These are phyloP conservation scores for Serranus cabrilla DNA, from an alignment of 2,797 vertebrate genomes.

Conservation along the genomic window DNA sequence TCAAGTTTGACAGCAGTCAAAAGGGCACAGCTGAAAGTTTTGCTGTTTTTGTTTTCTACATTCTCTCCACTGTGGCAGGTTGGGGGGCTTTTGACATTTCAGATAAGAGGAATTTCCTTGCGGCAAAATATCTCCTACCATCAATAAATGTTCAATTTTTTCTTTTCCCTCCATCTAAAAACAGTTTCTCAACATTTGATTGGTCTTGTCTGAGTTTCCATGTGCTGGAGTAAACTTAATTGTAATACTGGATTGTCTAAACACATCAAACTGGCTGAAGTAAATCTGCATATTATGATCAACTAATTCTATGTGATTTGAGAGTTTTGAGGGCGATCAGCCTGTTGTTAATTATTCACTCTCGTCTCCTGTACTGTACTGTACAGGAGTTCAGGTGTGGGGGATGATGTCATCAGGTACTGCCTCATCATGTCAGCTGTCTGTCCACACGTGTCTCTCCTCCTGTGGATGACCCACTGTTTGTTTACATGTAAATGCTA, in stretches of 20 bases:
- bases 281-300: conserved; percentile 17
- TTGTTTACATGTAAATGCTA: conserved; percentile 80
- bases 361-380: conserved; percentile 50
- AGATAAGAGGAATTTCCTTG: conserved; percentile 16
- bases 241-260: conserved; percentile 16
- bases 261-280: conserved; percentile 24
- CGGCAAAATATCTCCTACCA: conserved; percentile 22
- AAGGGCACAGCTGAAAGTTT: conserved; percentile 50
- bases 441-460: conserved; percentile 52
- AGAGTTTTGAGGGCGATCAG: conserved; percentile 29
- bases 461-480: conserved; percentile 56
- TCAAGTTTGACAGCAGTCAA: conserved; percentile 57
- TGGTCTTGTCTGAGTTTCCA: conserved; percentile 11
- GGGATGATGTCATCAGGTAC: conserved; percentile 39
- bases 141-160: conserved; percentile 48
- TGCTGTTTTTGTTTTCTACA: conserved; percentile 15
- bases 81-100: conserved; percentile 39
- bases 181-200: conserved; percentile 17
- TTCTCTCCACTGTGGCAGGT: conserved; percentile 39
- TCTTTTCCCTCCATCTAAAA: conserved; percentile 21
- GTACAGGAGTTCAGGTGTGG: conserved; percentile 52
- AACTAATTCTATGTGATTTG: conserved; percentile 14
- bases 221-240: conserved; percentile 7
- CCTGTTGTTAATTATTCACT: conserved; percentile 27
- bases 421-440: conserved; percentile 60